Base-by-base conservation (phyloP, 2,797 vertebrate species). In the Apodemus agrarius region DNA sequence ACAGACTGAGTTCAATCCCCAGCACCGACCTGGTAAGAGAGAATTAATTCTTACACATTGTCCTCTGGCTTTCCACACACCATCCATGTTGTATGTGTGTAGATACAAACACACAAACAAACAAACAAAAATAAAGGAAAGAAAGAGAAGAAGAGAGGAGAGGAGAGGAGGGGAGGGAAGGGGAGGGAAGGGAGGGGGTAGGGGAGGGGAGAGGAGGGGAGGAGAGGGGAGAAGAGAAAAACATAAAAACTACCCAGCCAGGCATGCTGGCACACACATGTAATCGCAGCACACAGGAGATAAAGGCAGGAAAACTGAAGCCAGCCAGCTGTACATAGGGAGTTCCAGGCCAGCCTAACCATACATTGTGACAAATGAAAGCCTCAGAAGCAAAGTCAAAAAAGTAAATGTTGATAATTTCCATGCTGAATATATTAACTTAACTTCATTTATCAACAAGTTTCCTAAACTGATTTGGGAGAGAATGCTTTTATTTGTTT, bases 381-480 rank as follows among this genome's bases (percentile, higher is more conserved):
- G 11, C 31, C 40, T 59, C 29, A 90, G 34, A 90, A 49, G 31
- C 13, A 65, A 78, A 52, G 14, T 21, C 57, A 26, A 49, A 65
- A 40, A 43, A 92, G 29, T 54, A 96, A 96, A 92, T 67, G 65
- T 24, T 89, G 88, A 65, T 65, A 54, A 84, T 91, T 87, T 11
- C 61, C 54, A n/a, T 57, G 12, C 10, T 79, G 43, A 95, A 91
- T 37, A 83, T 79, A 69, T 0, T 81, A 40, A 89, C 34, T 79
- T 65, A 95, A 46, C 43, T 61, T 90, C 57, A 6, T 46, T 85
- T 40, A 89, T 7, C 40, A 2, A 40, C 37, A 52, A 79, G 46
- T 89, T 96, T 96, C 59, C 67, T 82, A 75, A 52, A 89, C 54
- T 37, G 40, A 54, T 46, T 90, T 96, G n/a, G 34, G 21, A 95